Evolutionary conservation across 2,113 vertebrate genomes (phyloP), one percentile per base, ranked within the genome.

Genomic region (Thryonomys swinderianus): DNA sequence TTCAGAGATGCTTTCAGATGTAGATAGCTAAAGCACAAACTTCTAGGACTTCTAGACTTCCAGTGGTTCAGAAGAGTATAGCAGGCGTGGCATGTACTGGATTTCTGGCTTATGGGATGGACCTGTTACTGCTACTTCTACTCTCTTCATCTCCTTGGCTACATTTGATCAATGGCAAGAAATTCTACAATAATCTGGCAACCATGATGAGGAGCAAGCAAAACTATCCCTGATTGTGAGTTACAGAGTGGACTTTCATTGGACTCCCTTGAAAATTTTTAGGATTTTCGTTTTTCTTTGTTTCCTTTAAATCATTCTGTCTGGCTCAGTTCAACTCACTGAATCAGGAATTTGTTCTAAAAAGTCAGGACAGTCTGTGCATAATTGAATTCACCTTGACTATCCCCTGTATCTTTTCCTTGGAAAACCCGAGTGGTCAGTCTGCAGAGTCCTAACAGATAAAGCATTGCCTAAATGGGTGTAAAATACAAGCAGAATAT

Each of bases 361-460:
- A 84, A 90, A 23, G 18, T 7, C 74, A 76, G 66, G n/a, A 85
- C 30, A 17, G 8, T 89, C n/a, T 84, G 62, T 40, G 17, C 55
- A 82, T 20, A 73, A 78, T 82, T 86, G 71, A 87, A 51, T 71
- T 94, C 13, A 84, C 25, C 13, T 81, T 74, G n/a, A 92, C 62
- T 51, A n/a, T 37, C 25, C 30, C 14, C 16, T 90, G 2, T 88
- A 48, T 71, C 18, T 62, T 20, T 27, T 71, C 13, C 7, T 20
- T 73, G 18, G 69, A 82, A 48, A 85, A 59, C 10, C 7, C 64
- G 18, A 89, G 51, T 80, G 25, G 16, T 59, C 20, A 83, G 91
- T 76, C 45, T 34, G 69, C 76, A 55, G 3, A 34, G 2, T n/a
- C 27, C 18, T n/a, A 78, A 6, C 32, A 88, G 40, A 81, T 64